Base-by-base conservation (phyloP, 2,113 vertebrate species). In the Anoplopoma fimbria region DNA sequence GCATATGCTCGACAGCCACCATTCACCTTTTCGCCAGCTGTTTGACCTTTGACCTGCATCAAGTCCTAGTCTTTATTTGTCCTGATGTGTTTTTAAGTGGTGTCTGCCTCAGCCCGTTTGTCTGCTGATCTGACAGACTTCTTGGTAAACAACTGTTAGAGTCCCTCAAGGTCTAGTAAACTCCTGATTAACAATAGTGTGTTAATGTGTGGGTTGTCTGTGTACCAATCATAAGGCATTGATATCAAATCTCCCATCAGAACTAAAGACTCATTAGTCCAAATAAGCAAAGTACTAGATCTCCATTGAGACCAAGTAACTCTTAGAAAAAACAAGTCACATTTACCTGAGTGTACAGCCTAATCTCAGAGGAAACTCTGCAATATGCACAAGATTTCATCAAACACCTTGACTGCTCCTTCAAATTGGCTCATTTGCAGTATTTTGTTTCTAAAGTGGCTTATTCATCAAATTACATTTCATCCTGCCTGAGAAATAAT, bases 371-470 rank as follows among this genome's bases (percentile, higher is more conserved):
- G 68, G 55, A 49, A 47, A 38, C 36, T 10, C 23, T 60, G 55
- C 27, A 4, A 70, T 38, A 61, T 42, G 19, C 49, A 38, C 2
- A 45, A 10, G 23, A 71, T 42, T 62, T 67, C 31, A 63, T 72
- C n/a, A 45, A 53, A 21, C 38, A 33, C 77, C 25, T 75, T 31
- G 74, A 70, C 68, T 51, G 34, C 70, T 71, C 69, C 61, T 74
- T 73, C 45, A 77, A 80, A 77, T 83, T 61, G 51, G 17, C 73
- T 75, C 76, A 81, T 83, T 85, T 82, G 12, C 61, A 72, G 67
- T 80, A 63, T 72, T 87, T 76, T 83, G 42, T 75, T 80, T 80
- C 80, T 36, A 57, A 73, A 77, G 38, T 64, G 72, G 23, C 27
- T 62, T 70, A 77, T 81, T 77, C 77, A 55, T 82, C 51, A 70